Percentiles rank a stretch among this genome's conserved stretches.
Conservation (phyloP, 1,140 invertebrate species). For the Drosophila seguyi region DNA sequence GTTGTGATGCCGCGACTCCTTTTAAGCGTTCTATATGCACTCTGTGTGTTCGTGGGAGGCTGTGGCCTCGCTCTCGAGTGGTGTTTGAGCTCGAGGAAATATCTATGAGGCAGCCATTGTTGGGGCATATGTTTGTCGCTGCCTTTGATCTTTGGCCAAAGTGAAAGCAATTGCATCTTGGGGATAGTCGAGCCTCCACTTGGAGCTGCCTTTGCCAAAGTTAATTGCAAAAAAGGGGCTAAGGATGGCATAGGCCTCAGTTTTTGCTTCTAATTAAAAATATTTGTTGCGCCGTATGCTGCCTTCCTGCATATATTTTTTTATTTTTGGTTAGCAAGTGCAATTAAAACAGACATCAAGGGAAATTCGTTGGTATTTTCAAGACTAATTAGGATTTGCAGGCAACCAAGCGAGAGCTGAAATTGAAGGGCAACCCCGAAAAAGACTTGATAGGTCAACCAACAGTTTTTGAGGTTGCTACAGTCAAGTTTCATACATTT, state of each 20-base stretch:
- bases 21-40: conserved; percentile 64
- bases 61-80: conserved; percentile 13
- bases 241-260: conserved; percentile 32
- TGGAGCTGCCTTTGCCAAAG: conserved; percentile 58
- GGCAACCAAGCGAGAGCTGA: conserved; percentile 12
- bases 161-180: conserved; percentile 77
- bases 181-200: conserved; percentile 45
- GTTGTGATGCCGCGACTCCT: conserved; percentile 56
- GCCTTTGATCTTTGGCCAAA: conserved; percentile 78
- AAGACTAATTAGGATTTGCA: conserved; percentile 47
- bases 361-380: conserved; percentile 33
- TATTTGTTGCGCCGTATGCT: conserved; percentile 26
- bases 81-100: conserved; percentile 45
- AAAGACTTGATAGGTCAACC: conserved; percentile 10
- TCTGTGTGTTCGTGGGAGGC: conserved; percentile 8
- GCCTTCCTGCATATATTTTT: conserved; percentile 6
- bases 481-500: background rate
- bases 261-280: conserved; percentile 74
- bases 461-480: conserved; percentile 1
- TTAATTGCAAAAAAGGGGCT: conserved; percentile 71
- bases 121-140: conserved; percentile 70
- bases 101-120: conserved; percentile 68
- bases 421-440: conserved; percentile 37
- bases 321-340: conserved; percentile 34
- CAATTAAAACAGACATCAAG: conserved; percentile 69